Conservation (phyloP, 2,113 vertebrate genomes). For the Lamprologus tigripictilis region DNA sequence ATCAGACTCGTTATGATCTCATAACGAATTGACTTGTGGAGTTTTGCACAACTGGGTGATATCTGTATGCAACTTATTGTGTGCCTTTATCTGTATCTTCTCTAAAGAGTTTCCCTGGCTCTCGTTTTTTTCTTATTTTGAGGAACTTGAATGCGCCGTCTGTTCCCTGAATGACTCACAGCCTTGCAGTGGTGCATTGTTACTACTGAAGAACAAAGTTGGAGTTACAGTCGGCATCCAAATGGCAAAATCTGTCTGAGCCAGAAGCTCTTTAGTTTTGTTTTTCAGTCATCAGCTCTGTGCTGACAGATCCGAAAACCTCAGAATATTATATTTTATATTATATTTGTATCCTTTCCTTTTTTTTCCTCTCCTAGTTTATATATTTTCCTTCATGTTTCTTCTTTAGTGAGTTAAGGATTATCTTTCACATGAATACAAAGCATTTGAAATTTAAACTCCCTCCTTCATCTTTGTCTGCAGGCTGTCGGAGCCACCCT, state of each 20-base stretch:
- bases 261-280: neutral
- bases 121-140: neutral
- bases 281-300: neutral
- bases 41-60: neutral
- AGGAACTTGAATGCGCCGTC: neutral
- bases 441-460: neutral
- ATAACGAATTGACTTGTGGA: neutral
- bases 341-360: neutral
- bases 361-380: neutral
- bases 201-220: neutral
- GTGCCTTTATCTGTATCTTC: neutral
- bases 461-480: neutral
- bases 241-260: neutral
- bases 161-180: neutral
- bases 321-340: neutral
- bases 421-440: neutral
- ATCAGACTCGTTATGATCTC: neutral
- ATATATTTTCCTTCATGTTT: neutral
- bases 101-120: neutral
- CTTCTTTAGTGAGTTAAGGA: neutral
- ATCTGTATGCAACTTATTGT: neutral
- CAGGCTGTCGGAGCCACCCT: conserved; percentile 84
- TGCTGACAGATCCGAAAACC: rapidly evolving
- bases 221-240: neutral
- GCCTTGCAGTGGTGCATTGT: neutral